These are phyloP conservation scores for Gymnocheta viridis DNA, from an alignment of 2,888 invertebrate genomes.

Conservation along the genomic window DNA sequence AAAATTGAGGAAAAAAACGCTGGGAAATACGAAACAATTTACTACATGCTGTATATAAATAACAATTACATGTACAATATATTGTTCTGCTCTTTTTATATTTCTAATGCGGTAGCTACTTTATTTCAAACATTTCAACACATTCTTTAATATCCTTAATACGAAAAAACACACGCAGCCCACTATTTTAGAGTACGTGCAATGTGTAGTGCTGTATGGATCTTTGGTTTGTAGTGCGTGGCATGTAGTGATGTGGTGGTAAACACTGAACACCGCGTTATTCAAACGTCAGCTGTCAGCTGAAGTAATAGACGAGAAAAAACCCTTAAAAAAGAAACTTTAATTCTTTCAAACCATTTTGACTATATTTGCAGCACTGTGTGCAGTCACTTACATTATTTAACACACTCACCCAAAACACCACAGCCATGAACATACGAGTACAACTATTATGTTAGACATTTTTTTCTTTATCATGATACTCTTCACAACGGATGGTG, in stretches of 20 bases:
- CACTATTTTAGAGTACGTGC: neutral
- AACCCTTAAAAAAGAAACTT: no score
- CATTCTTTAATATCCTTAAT: constrained; percentile 19
- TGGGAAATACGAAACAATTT: neutral
- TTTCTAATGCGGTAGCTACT: constrained; percentile 3
- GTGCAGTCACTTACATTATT: neutral
- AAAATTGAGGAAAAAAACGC: neutral
- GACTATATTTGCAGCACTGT: neutral
- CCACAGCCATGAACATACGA: neutral
- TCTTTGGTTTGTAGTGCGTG: neutral
- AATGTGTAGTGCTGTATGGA: neutral
- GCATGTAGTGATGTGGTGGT: neutral
- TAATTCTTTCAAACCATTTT: constrained; percentile 17
- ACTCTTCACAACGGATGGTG: neutral
- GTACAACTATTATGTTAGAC: neutral
- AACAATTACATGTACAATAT: constrained; percentile 53
- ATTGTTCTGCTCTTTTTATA: neutral
- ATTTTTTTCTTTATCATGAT: neutral
- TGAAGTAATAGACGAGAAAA: constrained; percentile 38
- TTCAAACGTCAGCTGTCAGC: constrained; percentile 61
- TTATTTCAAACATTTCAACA: constrained; percentile 47
- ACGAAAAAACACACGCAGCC: neutral
- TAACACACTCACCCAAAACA: neutral
- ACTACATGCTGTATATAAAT: constrained; percentile 34
- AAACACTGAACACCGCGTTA: constrained; percentile 17